Percentiles rank a stretch among this genome's conserved stretches.
Evolutionary conservation across 2,797 vertebrate genomes (phyloP).

Genomic region (Chelon labrosus): DNA sequence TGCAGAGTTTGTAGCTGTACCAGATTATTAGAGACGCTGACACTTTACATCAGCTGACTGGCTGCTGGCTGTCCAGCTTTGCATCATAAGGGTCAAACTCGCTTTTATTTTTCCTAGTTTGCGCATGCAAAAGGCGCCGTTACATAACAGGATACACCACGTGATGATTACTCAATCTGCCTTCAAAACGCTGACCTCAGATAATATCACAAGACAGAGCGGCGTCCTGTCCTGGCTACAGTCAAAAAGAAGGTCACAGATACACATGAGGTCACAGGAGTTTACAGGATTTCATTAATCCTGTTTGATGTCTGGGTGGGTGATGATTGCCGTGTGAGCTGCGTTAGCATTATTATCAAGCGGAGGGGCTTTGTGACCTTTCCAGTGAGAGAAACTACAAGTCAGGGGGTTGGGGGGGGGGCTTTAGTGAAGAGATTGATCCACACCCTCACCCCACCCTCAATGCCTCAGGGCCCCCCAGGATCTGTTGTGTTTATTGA

Average conservation of each 20-base stretch:
- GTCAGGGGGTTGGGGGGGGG: background rate
- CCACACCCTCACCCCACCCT: constrained; percentile 13
- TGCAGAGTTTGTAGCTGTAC: constrained; percentile 24
- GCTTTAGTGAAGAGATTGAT: constrained; percentile 67
- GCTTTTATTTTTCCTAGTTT: background rate
- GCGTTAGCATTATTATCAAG: constrained; percentile 61
- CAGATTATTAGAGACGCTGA: constrained; percentile 1
- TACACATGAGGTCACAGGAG: constrained; percentile 22
- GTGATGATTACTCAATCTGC: constrained; percentile 25
- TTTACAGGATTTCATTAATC: constrained; percentile 65
- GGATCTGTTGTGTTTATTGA: constrained; percentile 72
- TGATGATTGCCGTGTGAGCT: constrained; percentile 53
- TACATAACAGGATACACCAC: constrained; percentile 20
- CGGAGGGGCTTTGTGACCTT: constrained; percentile 70
- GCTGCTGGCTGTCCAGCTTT: background rate
- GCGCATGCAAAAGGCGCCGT: constrained; percentile 7
- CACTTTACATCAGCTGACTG: background rate
- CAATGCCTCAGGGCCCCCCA: constrained; percentile 27
- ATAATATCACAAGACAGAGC: constrained; percentile 15
- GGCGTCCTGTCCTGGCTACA: constrained; percentile 20
- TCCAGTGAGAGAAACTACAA: constrained; percentile 52
- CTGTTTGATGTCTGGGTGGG: constrained; percentile 45
- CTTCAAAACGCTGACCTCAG: constrained; percentile 42
- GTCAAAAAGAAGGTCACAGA: constrained; percentile 35
- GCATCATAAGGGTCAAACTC: background rate